Percentiles rank a stretch among this genome's conserved stretches.
Conservation (phyloP, 2,888 invertebrate genomes). For the Caenorhabditis wallacei region DNA sequence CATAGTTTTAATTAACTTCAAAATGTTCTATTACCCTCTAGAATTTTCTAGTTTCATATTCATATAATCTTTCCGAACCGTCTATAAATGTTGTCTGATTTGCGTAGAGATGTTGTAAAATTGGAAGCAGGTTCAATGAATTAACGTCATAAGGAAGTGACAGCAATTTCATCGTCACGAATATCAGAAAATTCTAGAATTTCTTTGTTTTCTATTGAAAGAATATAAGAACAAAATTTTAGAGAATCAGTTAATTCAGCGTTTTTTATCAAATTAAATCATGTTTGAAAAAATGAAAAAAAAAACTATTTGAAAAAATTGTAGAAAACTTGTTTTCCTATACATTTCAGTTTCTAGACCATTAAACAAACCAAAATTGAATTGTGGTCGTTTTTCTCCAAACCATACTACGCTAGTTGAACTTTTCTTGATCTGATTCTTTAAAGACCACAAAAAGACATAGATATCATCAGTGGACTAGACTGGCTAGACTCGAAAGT, state of each 20-base stretch:
- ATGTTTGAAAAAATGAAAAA: too few relatives aligned
- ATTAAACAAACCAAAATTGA: too few relatives aligned
- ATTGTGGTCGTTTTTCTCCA: too few relatives aligned
- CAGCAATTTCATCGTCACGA: neutral
- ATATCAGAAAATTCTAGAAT: neutral
- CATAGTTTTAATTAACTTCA: neutral
- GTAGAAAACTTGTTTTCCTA: too few relatives aligned
- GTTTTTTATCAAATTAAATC: too few relatives aligned
- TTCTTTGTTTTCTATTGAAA: neutral
- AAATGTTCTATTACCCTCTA: too few relatives aligned
- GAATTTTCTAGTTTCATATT: too few relatives aligned
- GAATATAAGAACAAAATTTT: too few relatives aligned
- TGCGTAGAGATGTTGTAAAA: conserved; percentile 21
- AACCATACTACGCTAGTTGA: neutral
- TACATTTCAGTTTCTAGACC: too few relatives aligned
- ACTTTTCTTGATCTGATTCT: neutral
- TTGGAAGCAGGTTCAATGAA: conserved; percentile 31
- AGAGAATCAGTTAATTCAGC: too few relatives aligned
- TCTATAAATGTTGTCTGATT: neutral
- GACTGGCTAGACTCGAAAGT: neutral
- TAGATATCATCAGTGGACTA: neutral
- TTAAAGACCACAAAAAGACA: neutral
- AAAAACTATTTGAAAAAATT: too few relatives aligned
- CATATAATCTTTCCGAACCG: neutral
- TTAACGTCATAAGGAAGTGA: conserved; percentile 23